A percentile compares a stretch with the other conserved stretches of the same genome.
Conservation (phyloP, 2,797 vertebrate species). For the Miichthys miiuy region DNA sequence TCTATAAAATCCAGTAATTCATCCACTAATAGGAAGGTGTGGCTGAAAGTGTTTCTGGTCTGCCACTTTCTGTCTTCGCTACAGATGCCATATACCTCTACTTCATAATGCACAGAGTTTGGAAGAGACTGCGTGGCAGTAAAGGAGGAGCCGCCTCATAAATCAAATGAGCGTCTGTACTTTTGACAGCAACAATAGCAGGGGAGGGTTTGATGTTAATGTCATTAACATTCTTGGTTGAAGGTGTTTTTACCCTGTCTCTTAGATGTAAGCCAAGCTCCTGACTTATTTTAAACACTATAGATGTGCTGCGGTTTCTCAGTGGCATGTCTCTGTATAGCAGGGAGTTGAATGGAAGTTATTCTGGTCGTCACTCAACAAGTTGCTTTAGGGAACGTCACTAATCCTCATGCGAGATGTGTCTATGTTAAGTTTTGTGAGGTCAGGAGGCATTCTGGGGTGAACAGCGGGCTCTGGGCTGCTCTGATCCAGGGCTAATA, state of each 20-base stretch:
- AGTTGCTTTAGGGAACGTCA: conserved; percentile 44
- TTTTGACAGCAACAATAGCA: conserved; percentile 76
- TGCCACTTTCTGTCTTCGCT: conserved; percentile 21
- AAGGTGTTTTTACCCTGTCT: conserved; percentile 67
- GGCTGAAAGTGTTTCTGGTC: conserved; percentile 8
- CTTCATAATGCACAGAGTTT: conserved; percentile 37
- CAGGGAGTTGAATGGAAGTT: conserved; percentile 24
- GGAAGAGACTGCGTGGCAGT: conserved; percentile 60
- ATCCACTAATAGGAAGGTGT: conserved; percentile 16
- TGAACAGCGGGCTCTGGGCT: conserved; percentile 39
- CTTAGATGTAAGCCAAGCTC: conserved; percentile 49
- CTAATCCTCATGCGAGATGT: conserved; percentile 42
- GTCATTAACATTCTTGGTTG: conserved; percentile 79
- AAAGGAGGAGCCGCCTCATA: conserved; percentile 65
- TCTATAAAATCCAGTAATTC: neutral
- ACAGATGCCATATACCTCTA: conserved; percentile 37
- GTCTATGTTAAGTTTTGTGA: conserved; percentile 44
- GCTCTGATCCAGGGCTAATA: conserved; percentile 62
- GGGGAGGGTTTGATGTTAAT: conserved; percentile 76
- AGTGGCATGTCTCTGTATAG: conserved; percentile 40
- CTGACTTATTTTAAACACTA: conserved; percentile 55
- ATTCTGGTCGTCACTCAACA: conserved; percentile 51
- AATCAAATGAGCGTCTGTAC: conserved; percentile 77
- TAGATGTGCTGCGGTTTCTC: conserved; percentile 51
- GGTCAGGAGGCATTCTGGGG: conserved; percentile 51